Conservation (phyloP, 2,888 invertebrate species). For the Deilephila elpenor region DNA sequence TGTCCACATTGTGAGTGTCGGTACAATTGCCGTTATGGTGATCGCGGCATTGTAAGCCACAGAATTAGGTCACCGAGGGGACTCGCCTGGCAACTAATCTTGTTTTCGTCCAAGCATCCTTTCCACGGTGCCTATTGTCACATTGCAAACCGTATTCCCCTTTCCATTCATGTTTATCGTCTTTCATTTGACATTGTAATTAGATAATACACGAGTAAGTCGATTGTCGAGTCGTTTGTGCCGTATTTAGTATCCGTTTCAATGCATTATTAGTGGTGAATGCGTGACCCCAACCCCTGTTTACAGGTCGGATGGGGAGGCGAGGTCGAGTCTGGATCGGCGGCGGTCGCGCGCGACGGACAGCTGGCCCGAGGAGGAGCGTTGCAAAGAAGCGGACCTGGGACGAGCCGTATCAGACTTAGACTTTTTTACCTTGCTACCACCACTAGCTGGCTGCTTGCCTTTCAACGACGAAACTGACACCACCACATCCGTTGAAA, state of each 20-base stretch:
- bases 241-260: not conserved
- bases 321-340: slow-evolving; percentile 72
- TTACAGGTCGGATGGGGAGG: slow-evolving; percentile 74
- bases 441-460: slow-evolving; percentile 79
- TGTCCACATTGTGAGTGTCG: not conserved
- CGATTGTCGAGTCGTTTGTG: not conserved
- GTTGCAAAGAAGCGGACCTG: slow-evolving; percentile 74
- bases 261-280: not conserved
- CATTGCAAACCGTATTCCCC: not conserved
- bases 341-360: slow-evolving; percentile 70
- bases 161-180: not conserved
- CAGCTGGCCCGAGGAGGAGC: slow-evolving; percentile 76
- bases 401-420: slow-evolving; percentile 74
- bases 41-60: slow-evolving; percentile 6
- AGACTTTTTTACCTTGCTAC: slow-evolving; percentile 78
- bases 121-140: not conserved
- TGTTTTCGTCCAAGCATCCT: not conserved
- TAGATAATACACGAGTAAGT: not conserved
- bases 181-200: not conserved
- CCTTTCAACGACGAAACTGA: slow-evolving; percentile 78
- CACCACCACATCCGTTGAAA: slow-evolving; percentile 71
- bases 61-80: slow-evolving; percentile 13
- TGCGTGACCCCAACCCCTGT: slow-evolving; percentile 23
- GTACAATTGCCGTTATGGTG: not conserved
- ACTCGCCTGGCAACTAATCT: not conserved